Conservation (phyloP, 2,888 invertebrate genomes). For the Miltochrista miniata region DNA sequence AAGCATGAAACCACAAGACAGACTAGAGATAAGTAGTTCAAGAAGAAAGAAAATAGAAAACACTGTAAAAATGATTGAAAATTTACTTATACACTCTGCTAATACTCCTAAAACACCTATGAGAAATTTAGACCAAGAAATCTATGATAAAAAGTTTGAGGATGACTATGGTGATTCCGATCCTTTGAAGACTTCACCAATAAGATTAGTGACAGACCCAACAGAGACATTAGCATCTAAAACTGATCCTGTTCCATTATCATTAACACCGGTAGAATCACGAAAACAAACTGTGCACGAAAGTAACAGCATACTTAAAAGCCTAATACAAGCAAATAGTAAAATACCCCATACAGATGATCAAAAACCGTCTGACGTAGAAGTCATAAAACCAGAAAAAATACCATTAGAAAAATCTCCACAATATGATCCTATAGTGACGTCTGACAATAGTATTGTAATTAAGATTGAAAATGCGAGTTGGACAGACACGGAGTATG, state of each 20-base stretch:
- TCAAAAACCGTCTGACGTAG: slow-evolving; percentile 9
- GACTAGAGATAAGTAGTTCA: slow-evolving; percentile 41
- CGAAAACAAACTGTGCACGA: background rate
- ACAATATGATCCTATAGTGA: slow-evolving; percentile 6
- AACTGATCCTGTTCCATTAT: slow-evolving; percentile 10
- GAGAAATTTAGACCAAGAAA: background rate
- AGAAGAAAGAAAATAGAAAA: slow-evolving; percentile 65
- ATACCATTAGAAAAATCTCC: slow-evolving; percentile 12
- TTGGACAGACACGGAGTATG: slow-evolving; percentile 33
- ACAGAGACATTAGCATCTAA: background rate
- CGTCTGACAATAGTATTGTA: slow-evolving; percentile 18
- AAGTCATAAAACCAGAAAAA: slow-evolving; percentile 17
- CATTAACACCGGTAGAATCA: slow-evolving; percentile 2
- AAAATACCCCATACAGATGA: slow-evolving; percentile 8
- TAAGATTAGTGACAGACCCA: background rate
- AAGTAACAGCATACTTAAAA: slow-evolving; percentile 6
- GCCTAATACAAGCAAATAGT: background rate
- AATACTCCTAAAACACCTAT: slow-evolving; percentile 28
- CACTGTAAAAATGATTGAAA: slow-evolving; percentile 66
- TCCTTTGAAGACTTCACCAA: background rate
- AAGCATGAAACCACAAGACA: slow-evolving; percentile 31
- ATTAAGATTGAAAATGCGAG: slow-evolving; percentile 34
- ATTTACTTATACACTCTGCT: slow-evolving; percentile 55
- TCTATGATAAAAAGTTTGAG: background rate
- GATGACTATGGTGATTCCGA: background rate